phyloP scores from a whole-genome alignment of 2,797 vertebrate genomes.

The Crax fasciolata region DNA sequence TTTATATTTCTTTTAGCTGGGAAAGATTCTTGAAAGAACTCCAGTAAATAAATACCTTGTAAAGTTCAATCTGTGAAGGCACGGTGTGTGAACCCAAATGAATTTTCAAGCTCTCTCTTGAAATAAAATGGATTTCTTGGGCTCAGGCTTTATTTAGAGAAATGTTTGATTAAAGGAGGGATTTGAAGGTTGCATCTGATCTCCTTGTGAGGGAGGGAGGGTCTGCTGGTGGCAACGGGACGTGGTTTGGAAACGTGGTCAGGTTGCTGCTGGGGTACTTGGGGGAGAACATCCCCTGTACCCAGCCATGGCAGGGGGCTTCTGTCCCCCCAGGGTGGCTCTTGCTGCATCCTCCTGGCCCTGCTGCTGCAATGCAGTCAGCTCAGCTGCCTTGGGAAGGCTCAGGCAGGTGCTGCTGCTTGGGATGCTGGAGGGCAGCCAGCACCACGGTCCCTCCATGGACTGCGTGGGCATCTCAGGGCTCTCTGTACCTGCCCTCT shows the following conservation, averaged over 20 bases:
- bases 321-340: background rate
- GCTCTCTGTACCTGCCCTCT: background rate
- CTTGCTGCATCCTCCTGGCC: slow-evolving; percentile 1
- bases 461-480: accelerated
- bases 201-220: background rate
- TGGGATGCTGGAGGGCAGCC: slow-evolving; percentile 31
- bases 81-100: background rate
- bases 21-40: slow-evolving; percentile 13
- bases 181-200: slow-evolving; percentile 26
- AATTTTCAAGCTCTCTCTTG: background rate
- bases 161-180: background rate
- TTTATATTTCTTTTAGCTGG: slow-evolving; percentile 49
- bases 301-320: background rate
- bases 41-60: slow-evolving; percentile 36
- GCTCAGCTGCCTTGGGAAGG: background rate
- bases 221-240: background rate
- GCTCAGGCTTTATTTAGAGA: slow-evolving; percentile 22
- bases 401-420: slow-evolving; percentile 18
- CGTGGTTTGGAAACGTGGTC: background rate
- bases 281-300: background rate
- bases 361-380: background rate
- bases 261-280: background rate
- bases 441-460: background rate
- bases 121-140: slow-evolving; percentile 46
- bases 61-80: slow-evolving; percentile 1